Evolutionary conservation across 2,888 invertebrate species (phyloP), one percentile per base, ranked within the genome.

Genomic region (Stratiomys singularior): DNA sequence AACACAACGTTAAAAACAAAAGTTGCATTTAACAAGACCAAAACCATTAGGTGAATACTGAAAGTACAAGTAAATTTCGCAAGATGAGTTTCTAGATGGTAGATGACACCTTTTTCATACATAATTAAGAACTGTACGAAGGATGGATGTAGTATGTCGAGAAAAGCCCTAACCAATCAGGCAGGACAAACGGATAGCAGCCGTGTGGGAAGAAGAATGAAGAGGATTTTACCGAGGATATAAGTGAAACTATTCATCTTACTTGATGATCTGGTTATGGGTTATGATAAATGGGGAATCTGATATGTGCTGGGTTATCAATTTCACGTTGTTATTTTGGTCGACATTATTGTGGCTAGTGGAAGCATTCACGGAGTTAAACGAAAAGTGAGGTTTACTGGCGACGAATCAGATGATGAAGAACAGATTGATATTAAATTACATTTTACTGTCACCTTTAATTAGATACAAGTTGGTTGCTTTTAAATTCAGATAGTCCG

Each of bases 261-360:
- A 7, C 21, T 60, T 60, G 58, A n/a, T 60, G 58, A 4, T 60
- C 58, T 60, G 21, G 9, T 3, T 7, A 37, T 37, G 9, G 37
- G 37, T 37, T 37, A 37, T 37, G 37, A 5, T 52, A 52, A 52
- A 52, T 52, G 15, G 9, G 58, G 58, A 60, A 60, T 25, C 25
- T 60, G 58, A 60, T 60, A 60, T 60, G 11, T 60, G 37, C 37
- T 60, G 18, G 11, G 58, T 60, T 60, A 60, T 60, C 58, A 60
- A 23, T 60, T 60, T 60, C 23, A 23, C 3, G n/a, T 21, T 25
- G 58, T 25, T 60, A 60, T 60, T 60, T 60, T 60, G 4, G 21
- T 60, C 37, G 4, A 60, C 23, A 25, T 23, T 25, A n/a, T 60
- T 60, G n/a, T 21, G 23, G 58, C 4, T 13, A 13, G 23, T 23